These are phyloP conservation scores for Chroicocephalus ridibundus DNA, from an alignment of 2,113 vertebrate species.

Conservation along the genomic window DNA sequence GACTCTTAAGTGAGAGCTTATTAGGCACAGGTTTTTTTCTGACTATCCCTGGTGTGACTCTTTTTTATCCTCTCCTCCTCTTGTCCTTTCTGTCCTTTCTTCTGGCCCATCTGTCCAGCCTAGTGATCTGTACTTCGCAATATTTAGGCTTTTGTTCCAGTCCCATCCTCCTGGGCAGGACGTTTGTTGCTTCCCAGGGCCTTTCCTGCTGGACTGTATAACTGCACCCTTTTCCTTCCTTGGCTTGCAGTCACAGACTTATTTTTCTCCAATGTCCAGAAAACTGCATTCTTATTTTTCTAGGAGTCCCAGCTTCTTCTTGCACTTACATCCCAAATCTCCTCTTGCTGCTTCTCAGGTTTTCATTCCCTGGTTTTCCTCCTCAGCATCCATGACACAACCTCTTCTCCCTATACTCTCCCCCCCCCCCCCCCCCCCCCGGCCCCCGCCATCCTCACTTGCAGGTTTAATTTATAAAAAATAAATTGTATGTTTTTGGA, in stretches of 20 bases:
- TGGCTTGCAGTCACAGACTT: not conserved
- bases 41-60: fast-evolving
- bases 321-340: not conserved
- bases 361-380: not conserved
- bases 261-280: not conserved
- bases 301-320: not conserved
- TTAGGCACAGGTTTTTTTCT: not conserved
- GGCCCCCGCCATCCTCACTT: not conserved
- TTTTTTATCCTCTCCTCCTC: not conserved
- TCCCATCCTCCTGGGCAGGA: not conserved
- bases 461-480: not conserved
- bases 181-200: not conserved
- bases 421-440: too few relatives aligned
- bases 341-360: not conserved
- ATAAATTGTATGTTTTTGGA: not conserved
- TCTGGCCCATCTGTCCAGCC: not conserved
- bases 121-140: not conserved
- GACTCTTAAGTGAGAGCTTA: not conserved
- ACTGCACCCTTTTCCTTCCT: not conserved
- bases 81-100: not conserved
- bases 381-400: not conserved
- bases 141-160: not conserved
- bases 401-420: not conserved
- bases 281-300: not conserved
- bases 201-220: not conserved